Evolutionary conservation across 2,888 invertebrate genomes (phyloP), one percentile per base, ranked within the genome.

Genomic region (Brenthis daphne): DNA sequence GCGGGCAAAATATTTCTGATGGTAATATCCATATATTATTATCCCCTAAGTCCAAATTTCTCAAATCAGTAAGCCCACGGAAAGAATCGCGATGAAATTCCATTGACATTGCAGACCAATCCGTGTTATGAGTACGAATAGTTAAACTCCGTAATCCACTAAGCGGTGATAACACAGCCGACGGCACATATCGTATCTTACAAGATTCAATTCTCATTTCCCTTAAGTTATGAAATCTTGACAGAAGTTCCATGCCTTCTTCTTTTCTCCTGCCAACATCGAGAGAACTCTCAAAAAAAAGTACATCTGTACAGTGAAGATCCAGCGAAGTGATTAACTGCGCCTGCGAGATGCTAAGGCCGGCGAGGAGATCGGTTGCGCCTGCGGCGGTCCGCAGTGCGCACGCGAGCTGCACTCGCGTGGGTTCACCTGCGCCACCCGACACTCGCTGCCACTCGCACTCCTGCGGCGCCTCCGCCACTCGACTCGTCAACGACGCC

Each of bases 1-100:
- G 89, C 48, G 96, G 95, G 80, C 96, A 97, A 82, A 97, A 95
- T 82, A 95, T 93, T 81, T 96, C 95, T 33, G 94, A 92, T 2
- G 96, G 96, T 68, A 96, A 86, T 64, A 94, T 95, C 96, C 96
- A 96, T 76, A 96, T 95, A 82, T 96, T 96, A 84, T 96, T 96
- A 79, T 95, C 95, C 50, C 95, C 95, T 69, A 97, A 91, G 87
- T 96, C 95, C 76, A 96, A 92, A 75, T 89, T 93, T 77, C 95
- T 93, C 55, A 96, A 89, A 80, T 95, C 95, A 29, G 94, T 94
- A 65, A 96, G 90, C 12, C 96, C 94, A 73, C 95, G 92, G 72
- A 97, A 94, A 70, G 96, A 95, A 79, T 96, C 96, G 55, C 95
- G 92, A 79, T 95, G 95, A 72, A 96, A 93, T 77, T 96, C 96